These are phyloP conservation scores for Acrocyrtus sp. DNA, from an alignment of 2,888 invertebrate species.

Conservation along the genomic window DNA sequence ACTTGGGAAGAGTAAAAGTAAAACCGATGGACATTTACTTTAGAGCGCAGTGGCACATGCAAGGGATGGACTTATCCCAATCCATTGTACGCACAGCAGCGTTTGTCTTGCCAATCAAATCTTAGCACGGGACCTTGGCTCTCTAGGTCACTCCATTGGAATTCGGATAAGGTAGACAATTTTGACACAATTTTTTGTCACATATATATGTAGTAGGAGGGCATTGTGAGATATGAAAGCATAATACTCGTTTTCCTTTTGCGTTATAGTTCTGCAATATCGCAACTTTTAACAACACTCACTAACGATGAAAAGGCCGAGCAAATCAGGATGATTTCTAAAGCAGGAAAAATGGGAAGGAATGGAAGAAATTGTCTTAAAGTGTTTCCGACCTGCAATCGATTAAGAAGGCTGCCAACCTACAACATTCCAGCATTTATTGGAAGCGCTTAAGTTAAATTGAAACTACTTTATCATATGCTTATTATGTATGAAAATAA, in stretches of 20 bases:
- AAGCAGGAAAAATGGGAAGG: constrained; percentile 54
- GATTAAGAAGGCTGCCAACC: constrained; percentile 39
- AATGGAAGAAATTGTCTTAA: constrained; percentile 47
- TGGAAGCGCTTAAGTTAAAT: neutral
- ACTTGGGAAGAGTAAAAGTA: neutral
- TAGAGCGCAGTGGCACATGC: constrained; percentile 60
- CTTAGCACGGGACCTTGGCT: constrained; percentile 48
- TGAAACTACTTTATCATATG: neutral
- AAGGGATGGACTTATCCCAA: constrained; percentile 54
- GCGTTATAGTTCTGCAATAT: constrained; percentile 9
- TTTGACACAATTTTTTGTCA: neutral
- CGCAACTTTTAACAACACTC: constrained; percentile 15
- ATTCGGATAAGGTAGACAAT: constrained; percentile 38
- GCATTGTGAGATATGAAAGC: no score
- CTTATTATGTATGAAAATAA: no score
- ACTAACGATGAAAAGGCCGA: constrained; percentile 33
- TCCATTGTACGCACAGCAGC: constrained; percentile 53
- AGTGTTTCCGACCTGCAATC: constrained; percentile 43
- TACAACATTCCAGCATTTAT: constrained; percentile 42
- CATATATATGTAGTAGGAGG: no score
- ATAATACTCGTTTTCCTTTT: no score
- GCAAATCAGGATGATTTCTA: constrained; percentile 36
- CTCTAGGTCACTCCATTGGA: constrained; percentile 45
- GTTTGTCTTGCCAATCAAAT: constrained; percentile 55
- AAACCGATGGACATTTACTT: neutral